These are phyloP conservation scores for Ptychoptera albimana DNA, from an alignment of 2,888 invertebrate species.

Conservation along the genomic window DNA sequence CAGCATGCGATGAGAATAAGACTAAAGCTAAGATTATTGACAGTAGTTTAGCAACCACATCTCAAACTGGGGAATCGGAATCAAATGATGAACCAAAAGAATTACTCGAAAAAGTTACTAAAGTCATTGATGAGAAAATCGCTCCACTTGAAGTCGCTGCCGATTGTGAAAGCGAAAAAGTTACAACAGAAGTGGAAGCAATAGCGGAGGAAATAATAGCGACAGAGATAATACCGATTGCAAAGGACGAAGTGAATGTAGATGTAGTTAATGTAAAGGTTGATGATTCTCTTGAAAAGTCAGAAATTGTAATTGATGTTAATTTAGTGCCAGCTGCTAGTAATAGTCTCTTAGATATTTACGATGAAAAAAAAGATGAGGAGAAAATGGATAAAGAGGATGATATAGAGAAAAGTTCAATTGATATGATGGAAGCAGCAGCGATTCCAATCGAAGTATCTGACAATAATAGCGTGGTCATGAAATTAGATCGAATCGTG, in stretches of 20 bases:
- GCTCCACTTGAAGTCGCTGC: no score
- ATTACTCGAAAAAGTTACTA: no score
- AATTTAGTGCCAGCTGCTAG: conserved; percentile 2
- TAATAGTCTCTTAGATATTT: conserved; percentile 6
- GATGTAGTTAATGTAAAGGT: conserved; percentile 7
- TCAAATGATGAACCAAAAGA: no score
- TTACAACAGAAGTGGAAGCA: no score
- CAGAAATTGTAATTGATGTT: neutral
- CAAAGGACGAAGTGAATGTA: conserved; percentile 4
- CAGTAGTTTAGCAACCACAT: neutral
- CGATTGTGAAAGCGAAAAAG: no score
- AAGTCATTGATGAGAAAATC: no score
- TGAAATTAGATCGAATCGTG: no score
- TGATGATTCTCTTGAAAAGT: neutral
- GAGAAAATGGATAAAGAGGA: conserved; percentile 16
- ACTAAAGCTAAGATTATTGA: neutral
- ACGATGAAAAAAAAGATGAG: conserved; percentile 12
- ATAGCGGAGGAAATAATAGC: neutral
- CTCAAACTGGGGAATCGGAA: neutral
- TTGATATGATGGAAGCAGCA: neutral
- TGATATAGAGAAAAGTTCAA: conserved; percentile 12
- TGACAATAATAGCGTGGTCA: no score
- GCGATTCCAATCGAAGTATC: conserved; percentile 2
- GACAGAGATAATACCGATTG: neutral
- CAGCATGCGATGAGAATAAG: neutral